Conservation (phyloP, 2,113 vertebrate species). For the Diphyllodes magnificus region DNA sequence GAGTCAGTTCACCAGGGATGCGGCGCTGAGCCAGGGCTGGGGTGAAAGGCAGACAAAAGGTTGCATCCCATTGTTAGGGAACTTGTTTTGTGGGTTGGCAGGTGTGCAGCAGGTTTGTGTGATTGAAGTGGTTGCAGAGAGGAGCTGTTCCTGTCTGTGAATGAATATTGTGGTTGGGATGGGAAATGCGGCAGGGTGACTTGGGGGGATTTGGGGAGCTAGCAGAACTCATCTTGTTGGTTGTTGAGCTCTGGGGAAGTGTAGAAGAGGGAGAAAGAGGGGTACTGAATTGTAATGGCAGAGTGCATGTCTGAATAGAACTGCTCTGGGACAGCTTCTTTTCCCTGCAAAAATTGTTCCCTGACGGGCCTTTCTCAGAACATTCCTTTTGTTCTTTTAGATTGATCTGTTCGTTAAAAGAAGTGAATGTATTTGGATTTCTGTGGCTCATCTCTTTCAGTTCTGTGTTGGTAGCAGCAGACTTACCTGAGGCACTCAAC, state of each 20-base stretch:
- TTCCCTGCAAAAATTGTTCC: not conserved
- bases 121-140: not conserved
- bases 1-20: constrained; percentile 6
- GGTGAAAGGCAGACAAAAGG: not conserved
- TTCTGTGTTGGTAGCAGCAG: not conserved
- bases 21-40: not conserved
- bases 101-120: not conserved
- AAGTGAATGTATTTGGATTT: not conserved
- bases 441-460: not conserved
- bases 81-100: not conserved
- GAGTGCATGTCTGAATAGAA: not conserved
- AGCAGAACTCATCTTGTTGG: not conserved
- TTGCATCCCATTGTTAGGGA: not conserved
- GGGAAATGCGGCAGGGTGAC: not conserved
- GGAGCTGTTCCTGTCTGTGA: not conserved
- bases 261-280: not conserved
- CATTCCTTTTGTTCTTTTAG: not conserved
- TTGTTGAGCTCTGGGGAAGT: not conserved
- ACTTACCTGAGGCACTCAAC: not conserved
- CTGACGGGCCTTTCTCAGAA: not conserved
- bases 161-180: not conserved
- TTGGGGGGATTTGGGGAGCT: not conserved
- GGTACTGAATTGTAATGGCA: not conserved
- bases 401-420: not conserved
- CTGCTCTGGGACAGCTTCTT: not conserved